These are phyloP conservation scores for Micromys minutus DNA, from an alignment of 2,113 vertebrate genomes.

Conservation along the genomic window DNA sequence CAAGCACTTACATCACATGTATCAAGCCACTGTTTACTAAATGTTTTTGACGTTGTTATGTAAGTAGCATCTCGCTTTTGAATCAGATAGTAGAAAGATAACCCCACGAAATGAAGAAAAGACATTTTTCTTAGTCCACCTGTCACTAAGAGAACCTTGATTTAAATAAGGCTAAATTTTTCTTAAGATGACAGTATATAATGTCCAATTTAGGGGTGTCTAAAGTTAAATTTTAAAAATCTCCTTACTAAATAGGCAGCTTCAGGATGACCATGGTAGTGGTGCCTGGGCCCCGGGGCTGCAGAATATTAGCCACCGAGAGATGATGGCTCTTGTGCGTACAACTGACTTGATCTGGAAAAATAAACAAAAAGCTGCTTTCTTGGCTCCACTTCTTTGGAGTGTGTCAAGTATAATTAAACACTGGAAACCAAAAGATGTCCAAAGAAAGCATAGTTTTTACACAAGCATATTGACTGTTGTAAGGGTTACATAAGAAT, in stretches of 20 bases:
- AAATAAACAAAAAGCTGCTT: slow-evolving; percentile 71
- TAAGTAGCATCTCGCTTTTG: neutral
- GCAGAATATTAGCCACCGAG: slow-evolving; percentile 7
- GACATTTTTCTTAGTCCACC: slow-evolving; percentile 17
- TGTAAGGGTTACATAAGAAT: neutral
- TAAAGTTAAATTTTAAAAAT: slow-evolving; percentile 31
- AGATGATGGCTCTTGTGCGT: slow-evolving; percentile 31
- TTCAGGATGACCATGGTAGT: slow-evolving; percentile 10
- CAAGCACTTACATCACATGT: neutral
- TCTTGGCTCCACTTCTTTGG: slow-evolving; percentile 67
- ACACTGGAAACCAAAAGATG: slow-evolving; percentile 47
- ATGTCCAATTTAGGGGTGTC: slow-evolving; percentile 15
- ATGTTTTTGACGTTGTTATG: neutral
- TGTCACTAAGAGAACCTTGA: slow-evolving; percentile 28
- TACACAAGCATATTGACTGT: neutral
- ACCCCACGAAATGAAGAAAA: neutral
- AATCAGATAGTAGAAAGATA: neutral
- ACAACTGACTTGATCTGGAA: slow-evolving; percentile 72
- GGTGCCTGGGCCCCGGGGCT: neutral
- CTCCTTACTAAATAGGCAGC: slow-evolving; percentile 25
- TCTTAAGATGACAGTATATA: slow-evolving; percentile 1
- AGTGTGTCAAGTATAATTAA: slow-evolving; percentile 72
- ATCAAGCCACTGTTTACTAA: slow-evolving; percentile 15
- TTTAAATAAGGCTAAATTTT: neutral
- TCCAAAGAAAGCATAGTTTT: slow-evolving; percentile 60